Evolutionary conservation across 1,140 invertebrate species (phyloP), one percentile per base, ranked within the genome.

Genomic region (Monomorium pharaonis): DNA sequence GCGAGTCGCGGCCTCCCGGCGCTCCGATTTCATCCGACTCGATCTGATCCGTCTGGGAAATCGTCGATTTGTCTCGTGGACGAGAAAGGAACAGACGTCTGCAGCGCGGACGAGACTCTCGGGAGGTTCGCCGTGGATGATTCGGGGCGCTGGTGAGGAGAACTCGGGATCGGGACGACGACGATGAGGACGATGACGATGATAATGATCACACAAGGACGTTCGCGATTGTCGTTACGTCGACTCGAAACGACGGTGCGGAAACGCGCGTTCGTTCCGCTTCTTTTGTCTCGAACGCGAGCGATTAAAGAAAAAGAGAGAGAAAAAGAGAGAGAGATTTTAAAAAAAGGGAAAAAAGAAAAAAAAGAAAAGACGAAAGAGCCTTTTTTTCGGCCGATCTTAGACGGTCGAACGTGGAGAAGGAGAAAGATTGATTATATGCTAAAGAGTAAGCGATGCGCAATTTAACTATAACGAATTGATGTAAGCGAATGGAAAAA

Each of bases 401-500:
- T 67, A 21, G 42, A 37, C 10, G 30, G 70, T 84, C 84, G 62
- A 74, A 86, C 58, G 54, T 49, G 51, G 65, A 72, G 37, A 33
- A 89, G 51, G 72, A 76, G 51, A 76, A 76, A 85, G 83, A 88
- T 86, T 84, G 74, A 86, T 86, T 77, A 87, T 89, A 92, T 86
- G 91, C 91, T 90, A 90, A 90, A 93, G 62, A 80, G 37, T 92
- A 93, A 88, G 91, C 88, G 92, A 92, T 92, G 91, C 92, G 92
- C 91, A 92, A 90, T 93, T 80, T 93, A 92, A 83, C 91, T 93
- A 92, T 92, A 80, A 91, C 86, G 88, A 89, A 94, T 94, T 89
- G 88, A 93, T 94, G 93, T 94, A 93, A 93, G 90, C 91, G 90
- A 94, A 93, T 92, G 89, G 78, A 93, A 93, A 81, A 74, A 83